Evolutionary conservation across 2,888 invertebrate species (phyloP), one percentile per base, ranked within the genome.

Genomic region (Scaeva pyrastri): DNA sequence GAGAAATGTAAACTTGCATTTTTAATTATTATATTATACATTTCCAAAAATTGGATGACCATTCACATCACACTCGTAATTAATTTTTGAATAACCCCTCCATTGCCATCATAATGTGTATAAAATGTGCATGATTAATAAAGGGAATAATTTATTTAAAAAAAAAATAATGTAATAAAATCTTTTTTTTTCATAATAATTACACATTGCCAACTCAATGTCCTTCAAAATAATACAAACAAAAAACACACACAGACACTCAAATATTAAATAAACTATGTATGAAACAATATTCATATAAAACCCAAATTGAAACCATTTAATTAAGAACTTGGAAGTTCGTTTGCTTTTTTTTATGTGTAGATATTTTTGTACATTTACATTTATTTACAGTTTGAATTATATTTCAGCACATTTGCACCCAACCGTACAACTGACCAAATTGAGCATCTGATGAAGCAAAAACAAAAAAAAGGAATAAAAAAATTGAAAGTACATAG

Each of bases 401-500:
- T 76, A 76, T 80, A 60, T 68, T 74, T 75, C 68, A 68, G 76
- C 76, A 77, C 68, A 85, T 85, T 76, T 77, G 12, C 85, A 85
- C 72, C 72, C 80, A 62, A 56, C 72, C 68, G 55, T 71, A 68
- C 66, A 31, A 68, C 50, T 50, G 39, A 66, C 64, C 43, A 64
- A 73, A 62, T 19, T 23, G 62, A 77, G 19, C 62, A 45, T 70
- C 48, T 36, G 39, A 55, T 36, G 39, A 55, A 50, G 14, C 14
- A 52, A 41, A 16, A 62, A 23, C 50, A 45, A 64, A 31, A 45
- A 64, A n/a, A n/a, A n/a, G n/a, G n/a, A n/a, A n/a, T n/a, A n/a
- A n/a, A n/a, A 50, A 56, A 58, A 21, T 12, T 43, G 56, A 56
- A 39, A 41, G 39, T 12, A 31, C 14, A 4, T n/a, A n/a, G n/a